These are phyloP conservation scores for Nasonia giraulti DNA, from an alignment of 1,140 invertebrate genomes.

Conservation along the genomic window DNA sequence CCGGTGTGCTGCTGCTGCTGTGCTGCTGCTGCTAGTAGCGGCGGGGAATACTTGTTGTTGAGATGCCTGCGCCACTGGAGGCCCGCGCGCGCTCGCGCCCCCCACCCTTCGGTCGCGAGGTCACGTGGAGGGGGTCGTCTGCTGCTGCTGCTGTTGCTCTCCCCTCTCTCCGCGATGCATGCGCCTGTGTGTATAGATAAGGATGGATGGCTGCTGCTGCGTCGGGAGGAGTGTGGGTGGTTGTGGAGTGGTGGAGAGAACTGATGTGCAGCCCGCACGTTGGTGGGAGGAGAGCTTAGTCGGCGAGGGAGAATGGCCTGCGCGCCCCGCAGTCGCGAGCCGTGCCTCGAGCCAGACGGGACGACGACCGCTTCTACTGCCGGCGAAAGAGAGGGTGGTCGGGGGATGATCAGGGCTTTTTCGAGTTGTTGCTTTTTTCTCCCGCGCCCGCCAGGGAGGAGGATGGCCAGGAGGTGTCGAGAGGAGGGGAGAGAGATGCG, in stretches of 20 bases:
- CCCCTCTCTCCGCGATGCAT: not conserved
- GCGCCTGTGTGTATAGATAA: not conserved
- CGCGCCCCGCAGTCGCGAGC: slow-evolving; percentile 35
- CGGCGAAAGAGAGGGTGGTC: not conserved
- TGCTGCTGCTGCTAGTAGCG: not conserved
- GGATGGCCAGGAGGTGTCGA: not conserved
- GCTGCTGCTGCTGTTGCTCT: not conserved
- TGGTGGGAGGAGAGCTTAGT: not conserved
- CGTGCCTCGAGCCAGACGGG: slow-evolving; percentile 55
- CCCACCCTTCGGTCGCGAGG: slow-evolving; percentile 50
- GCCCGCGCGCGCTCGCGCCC: slow-evolving; percentile 43
- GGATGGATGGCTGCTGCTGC: not conserved
- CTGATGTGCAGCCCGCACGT: not conserved
- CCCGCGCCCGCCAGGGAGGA: not conserved
- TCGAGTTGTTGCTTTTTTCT: not conserved
- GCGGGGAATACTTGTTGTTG: slow-evolving; percentile 71
- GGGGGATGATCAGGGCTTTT: not conserved
- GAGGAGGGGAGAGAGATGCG: not conserved
- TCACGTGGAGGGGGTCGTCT: slow-evolving; percentile 52
- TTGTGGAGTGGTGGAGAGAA: slow-evolving; percentile 36
- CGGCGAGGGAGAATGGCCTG: slow-evolving; percentile 19
- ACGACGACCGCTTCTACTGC: not conserved
- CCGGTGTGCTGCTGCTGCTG: not conserved
- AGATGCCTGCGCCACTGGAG: slow-evolving; percentile 64
- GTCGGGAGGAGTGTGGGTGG: slow-evolving; percentile 27